phyloP scores from a whole-genome alignment of 2,888 invertebrate species.

The Tethea ocularis region DNA sequence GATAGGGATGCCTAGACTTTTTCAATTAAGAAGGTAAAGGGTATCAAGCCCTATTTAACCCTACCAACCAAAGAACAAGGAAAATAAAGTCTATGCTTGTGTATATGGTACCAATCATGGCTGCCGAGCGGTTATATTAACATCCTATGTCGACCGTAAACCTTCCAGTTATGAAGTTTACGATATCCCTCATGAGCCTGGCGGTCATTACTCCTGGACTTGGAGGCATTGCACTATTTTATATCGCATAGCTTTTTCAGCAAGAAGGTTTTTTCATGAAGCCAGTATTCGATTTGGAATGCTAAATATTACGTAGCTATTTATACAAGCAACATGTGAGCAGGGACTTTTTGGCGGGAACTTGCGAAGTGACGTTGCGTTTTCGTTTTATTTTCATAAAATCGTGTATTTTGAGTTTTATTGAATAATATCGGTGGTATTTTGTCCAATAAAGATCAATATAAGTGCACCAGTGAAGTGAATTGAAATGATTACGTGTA shows the following conservation, averaged over 20 bases:
- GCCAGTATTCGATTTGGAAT: not conserved
- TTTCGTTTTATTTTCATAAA: too few relatives aligned
- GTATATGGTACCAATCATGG: slow-evolving; percentile 4
- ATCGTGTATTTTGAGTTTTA: too few relatives aligned
- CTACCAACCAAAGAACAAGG: not conserved
- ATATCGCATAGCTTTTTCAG: not conserved
- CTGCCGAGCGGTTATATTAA: slow-evolving; percentile 19
- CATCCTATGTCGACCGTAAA: slow-evolving; percentile 32
- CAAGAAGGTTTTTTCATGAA: not conserved
- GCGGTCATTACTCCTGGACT: slow-evolving; percentile 16
- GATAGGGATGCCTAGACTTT: too few relatives aligned
- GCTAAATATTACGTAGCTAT: too few relatives aligned
- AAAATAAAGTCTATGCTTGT: slow-evolving; percentile 8
- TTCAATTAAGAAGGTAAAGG: not conserved
- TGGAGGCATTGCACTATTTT: not conserved
- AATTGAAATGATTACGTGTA: too few relatives aligned
- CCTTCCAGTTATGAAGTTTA: slow-evolving; percentile 42
- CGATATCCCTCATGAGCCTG: slow-evolving; percentile 24
- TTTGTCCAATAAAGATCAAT: too few relatives aligned
- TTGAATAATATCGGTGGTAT: too few relatives aligned
- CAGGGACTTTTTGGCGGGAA: too few relatives aligned
- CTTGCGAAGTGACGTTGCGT: too few relatives aligned
- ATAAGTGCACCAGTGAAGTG: too few relatives aligned
- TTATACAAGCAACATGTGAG: too few relatives aligned
- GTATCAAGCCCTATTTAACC: not conserved